Evolutionary conservation across 2,888 invertebrate genomes (phyloP).

Genomic region (Eilema griseolum): DNA sequence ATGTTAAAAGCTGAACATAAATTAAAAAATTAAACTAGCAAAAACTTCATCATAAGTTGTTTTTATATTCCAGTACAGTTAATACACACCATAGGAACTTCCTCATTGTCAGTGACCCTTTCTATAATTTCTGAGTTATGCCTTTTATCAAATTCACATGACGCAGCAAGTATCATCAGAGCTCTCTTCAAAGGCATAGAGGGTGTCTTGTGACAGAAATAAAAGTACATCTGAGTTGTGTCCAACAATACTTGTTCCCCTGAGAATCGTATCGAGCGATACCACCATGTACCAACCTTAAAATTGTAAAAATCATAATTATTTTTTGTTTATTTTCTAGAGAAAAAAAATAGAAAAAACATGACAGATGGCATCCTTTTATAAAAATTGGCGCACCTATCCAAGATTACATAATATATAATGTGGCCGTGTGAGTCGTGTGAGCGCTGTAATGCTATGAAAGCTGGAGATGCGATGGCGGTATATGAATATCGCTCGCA

Average conservation of each 20-base stretch:
- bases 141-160: constrained; percentile 97
- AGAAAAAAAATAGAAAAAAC: too few species aligned
- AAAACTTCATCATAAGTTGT: not conserved
- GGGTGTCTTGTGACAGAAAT: constrained; percentile 98
- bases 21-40: too few species aligned
- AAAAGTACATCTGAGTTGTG: constrained; percentile 98
- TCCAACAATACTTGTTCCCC: constrained; percentile 98
- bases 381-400: too few species aligned
- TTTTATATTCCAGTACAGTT: not conserved
- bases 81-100: constrained; percentile 93
- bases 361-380: too few species aligned
- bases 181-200: constrained; percentile 98
- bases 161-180: constrained; percentile 98
- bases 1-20: not conserved
- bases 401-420: too few species aligned
- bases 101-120: constrained; percentile 96
- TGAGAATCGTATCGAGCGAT: constrained; percentile 98
- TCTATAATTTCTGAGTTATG: constrained; percentile 98
- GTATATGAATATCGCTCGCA: too few species aligned
- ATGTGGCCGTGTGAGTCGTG: too few species aligned
- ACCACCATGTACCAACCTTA: constrained; percentile 99
- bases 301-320: constrained; percentile 31
- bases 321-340: too few species aligned
- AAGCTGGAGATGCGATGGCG: too few species aligned
- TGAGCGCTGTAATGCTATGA: too few species aligned